Evolutionary conservation across 2,797 vertebrate genomes (phyloP), one percentile per base, ranked within the genome.

Genomic region (Siniperca obscura): DNA sequence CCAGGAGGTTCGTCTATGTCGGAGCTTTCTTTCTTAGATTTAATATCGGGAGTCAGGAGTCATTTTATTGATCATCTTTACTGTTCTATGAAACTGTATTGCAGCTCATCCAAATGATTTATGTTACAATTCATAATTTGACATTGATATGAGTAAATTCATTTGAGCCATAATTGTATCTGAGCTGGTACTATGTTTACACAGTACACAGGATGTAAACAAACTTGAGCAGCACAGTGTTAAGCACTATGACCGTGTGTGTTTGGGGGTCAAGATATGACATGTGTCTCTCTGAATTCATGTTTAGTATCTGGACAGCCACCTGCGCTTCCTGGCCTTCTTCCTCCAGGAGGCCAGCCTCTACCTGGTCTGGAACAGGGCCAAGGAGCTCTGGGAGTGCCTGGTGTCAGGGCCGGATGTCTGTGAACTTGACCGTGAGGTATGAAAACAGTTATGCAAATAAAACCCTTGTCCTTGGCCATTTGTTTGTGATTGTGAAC

Each of bases 321-420:
- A 99, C 93, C 95, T 99, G 93, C 98, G 98, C 94, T 99, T 99
- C 96, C 95, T 99, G 93, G 98, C 98, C 3, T 99, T 99, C 96
- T 99, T 99, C 94, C 97, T 99, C 74, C 98, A 99, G 96, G 98
- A 99, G 95, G 98, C 98, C 88, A 99, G 98, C 71, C 95, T 99
- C 36, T 99, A 99, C 93, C 96, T 99, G 90, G 97, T 98, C 71
- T 99, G 98, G 98, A 99, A 98, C 94, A 94, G 98, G 85, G 98
- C 98, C 92, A 98, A 97, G 86, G 98, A 99, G 94, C 97, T 99
- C 81, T 99, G 98, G 98, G 98, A 99, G 88, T 99, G 98, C 89
- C 96, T 99, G 81, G 98, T 99, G 71, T 98, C 98, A 0, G 97
- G 98, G 80, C 96, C 97, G 13, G 98, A 99, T 73, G 97, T 99